Percentiles rank a stretch among this genome's conserved stretches.
phyloP scores from a whole-genome alignment of 2,113 vertebrate genomes.

The Alosa alosa region DNA sequence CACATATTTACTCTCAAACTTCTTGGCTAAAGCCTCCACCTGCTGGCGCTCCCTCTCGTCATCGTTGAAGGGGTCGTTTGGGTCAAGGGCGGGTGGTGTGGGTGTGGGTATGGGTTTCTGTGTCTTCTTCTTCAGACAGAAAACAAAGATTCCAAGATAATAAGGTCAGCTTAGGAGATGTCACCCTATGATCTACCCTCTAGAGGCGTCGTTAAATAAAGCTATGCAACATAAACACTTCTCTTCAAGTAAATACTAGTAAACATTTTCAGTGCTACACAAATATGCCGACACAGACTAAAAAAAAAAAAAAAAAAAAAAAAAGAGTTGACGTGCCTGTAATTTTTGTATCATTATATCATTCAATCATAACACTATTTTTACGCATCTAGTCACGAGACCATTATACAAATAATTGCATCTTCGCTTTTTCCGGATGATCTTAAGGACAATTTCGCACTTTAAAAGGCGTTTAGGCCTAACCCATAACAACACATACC shows the following conservation, averaged over 20 bases:
- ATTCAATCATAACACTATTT: neutral
- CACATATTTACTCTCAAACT: conserved; percentile 97
- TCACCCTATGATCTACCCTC: neutral
- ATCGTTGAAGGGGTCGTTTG: conserved; percentile 80
- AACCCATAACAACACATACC: neutral
- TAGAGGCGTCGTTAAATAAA: neutral
- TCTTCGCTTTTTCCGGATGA: neutral
- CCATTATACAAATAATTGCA: neutral
- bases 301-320: neutral
- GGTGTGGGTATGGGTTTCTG: conserved; percentile 8
- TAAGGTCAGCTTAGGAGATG: neutral
- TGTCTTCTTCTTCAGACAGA: conserved; percentile 50
- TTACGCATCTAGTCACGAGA: neutral
- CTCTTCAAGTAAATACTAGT: neutral
- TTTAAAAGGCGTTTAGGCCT: neutral
- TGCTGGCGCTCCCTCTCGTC: conserved; percentile 82
- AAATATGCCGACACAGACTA: neutral
- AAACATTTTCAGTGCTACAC: neutral
- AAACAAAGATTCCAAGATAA: neutral
- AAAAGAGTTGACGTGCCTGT: no score
- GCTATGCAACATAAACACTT: neutral
- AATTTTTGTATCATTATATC: neutral
- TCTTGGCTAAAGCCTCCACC: conserved; percentile 89
- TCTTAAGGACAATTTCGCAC: neutral
- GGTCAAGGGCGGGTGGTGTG: conserved; percentile 47